Evolutionary conservation across 2,113 vertebrate species (phyloP).

Genomic region (Rhinogobius similis): DNA sequence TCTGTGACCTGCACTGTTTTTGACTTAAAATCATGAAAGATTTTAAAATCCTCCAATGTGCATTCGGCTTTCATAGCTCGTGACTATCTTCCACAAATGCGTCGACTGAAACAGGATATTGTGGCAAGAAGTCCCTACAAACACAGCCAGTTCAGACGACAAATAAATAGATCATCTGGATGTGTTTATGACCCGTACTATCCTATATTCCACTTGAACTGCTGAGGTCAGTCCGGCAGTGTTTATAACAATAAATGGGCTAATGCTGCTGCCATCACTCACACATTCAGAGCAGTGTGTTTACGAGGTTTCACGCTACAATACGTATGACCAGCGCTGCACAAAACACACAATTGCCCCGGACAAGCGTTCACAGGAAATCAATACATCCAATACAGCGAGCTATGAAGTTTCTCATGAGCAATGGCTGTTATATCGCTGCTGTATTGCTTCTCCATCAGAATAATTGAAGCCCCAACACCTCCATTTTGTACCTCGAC

Average conservation of each 20-base stretch:
- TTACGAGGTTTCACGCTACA: constrained; percentile 4
- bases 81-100: neutral
- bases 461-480: constrained; percentile 42
- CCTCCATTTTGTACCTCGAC: constrained; percentile 46
- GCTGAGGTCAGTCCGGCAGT: neutral
- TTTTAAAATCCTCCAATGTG: too few species aligned
- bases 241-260: neutral
- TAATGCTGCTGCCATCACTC: neutral
- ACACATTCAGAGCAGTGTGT: constrained; percentile 18
- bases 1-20: too few species aligned
- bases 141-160: neutral
- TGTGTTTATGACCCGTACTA: neutral
- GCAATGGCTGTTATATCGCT: constrained; percentile 32
- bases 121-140: neutral
- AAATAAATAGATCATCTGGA: neutral
- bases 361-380: constrained; percentile 41
- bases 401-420: constrained; percentile 33
- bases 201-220: neutral
- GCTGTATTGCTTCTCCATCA: constrained; percentile 44
- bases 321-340: constrained; percentile 5
- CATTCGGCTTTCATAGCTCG: too few species aligned
- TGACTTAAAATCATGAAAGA: too few species aligned
- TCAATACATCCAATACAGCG: constrained; percentile 34
- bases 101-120: neutral
- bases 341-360: constrained; percentile 29